Evolutionary conservation across 2,113 vertebrate species (phyloP), one percentile per base, ranked within the genome.

Genomic region (Aramus guarauna): DNA sequence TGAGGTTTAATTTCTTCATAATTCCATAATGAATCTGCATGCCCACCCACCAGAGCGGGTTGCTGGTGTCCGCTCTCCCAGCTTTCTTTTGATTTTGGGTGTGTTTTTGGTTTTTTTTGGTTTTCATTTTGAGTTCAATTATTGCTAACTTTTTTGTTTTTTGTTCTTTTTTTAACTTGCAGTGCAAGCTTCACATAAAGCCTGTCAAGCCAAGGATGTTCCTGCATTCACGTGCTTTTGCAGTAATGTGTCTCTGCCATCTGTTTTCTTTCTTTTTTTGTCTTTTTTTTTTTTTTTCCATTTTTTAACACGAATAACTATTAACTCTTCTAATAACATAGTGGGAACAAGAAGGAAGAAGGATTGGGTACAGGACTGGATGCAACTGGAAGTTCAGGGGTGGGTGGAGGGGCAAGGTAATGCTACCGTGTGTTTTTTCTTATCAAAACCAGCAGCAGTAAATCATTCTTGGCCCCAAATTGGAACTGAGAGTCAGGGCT

Each of bases 161-260:
- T 97, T 98, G 96, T 98, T 97, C 80, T 96, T 98, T 98, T 98
- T 98, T 98, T 98, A 98, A 98, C 98, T 98, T 99, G 98, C 98
- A 99, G 98, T 98, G 98, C 98, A 98, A 99, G 98, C 98, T 99
- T 99, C 98, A 98, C 98, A 98, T 99, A 98, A 98, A 98, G 98
- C 97, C 98, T 98, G 98, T 97, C 98, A 95, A 98, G 98, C 98
- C 98, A 98, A 98, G 98, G 98, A 99, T 96, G 97, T 98, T 98
- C 98, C 98, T 98, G 98, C 98, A 98, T 98, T 98, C 98, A 98
- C 98, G 98, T 98, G 98, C 98, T 98, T 98, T 98, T 98, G 98
- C 98, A 98, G 98, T 98, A 98, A 98, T 97, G 98, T 98, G 97
- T 98, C 91, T 98, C 97, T 98, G 98, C 98, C 98, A 97, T 98